phyloP scores from a whole-genome alignment of 2,113 vertebrate species.

The Notechis scutatus region DNA sequence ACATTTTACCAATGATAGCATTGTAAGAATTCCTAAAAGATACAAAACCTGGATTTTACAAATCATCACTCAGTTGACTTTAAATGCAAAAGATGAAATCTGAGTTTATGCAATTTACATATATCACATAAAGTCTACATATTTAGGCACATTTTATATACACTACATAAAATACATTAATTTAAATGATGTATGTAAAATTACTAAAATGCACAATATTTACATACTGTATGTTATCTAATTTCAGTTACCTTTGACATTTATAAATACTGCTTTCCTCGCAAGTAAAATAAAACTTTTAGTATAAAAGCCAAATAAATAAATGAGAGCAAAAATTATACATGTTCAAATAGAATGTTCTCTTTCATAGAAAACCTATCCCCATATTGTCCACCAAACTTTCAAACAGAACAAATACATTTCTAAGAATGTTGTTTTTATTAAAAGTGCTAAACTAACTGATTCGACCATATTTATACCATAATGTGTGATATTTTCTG shows the following conservation, averaged over 20 bases:
- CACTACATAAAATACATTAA: neutral
- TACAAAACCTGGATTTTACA: neutral
- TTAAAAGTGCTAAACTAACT: neutral
- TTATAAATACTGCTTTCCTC: neutral
- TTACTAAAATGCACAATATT: neutral
- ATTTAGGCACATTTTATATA: neutral
- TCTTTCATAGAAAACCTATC: neutral
- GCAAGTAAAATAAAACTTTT: neutral
- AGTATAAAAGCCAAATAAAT: neutral
- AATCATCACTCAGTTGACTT: neutral
- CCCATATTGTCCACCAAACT: neutral
- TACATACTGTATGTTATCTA: neutral
- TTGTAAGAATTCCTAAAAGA: neutral
- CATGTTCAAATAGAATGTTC: neutral
- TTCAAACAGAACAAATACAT: neutral
- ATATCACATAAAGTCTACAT: neutral
- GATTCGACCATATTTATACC: neutral
- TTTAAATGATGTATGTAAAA: neutral
- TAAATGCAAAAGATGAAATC: neutral
- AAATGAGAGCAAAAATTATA: neutral
- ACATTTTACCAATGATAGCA: neutral
- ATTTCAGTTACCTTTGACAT: neutral
- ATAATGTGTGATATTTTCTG: neutral
- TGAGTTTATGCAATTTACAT: neutral
- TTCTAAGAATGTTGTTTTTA: neutral